Evolutionary conservation across 1,140 invertebrate genomes (phyloP), one percentile per base, ranked within the genome.

Genomic region (Colletes gigas): DNA sequence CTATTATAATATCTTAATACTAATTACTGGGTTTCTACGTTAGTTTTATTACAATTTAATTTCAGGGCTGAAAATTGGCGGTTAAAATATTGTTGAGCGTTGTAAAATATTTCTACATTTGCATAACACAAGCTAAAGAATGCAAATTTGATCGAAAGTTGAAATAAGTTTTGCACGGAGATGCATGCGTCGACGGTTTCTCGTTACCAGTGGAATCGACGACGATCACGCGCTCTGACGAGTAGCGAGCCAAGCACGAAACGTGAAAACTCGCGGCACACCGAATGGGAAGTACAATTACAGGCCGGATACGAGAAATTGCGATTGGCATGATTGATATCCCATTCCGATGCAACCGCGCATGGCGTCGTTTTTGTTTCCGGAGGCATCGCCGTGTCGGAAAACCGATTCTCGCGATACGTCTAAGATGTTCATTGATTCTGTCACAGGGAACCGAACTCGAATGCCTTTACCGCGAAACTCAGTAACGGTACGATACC

Each of bases 401-500:
- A 62, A 68, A 15, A 30, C 30, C 30, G 30, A 30, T 30, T 30
- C 30, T 30, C 30, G n/a, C n/a, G 12, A 19, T 14, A n/a, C 44
- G 52, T 15, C n/a, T 65, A 10, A 67, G 1, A 4, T 8, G 3
- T 9, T 3, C 17, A 1, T 73, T 59, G 66, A 75, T 65, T 65
- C n/a, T 76, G 59, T 90, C 85, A 71, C 81, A 91, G 90, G 87
- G 90, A 91, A 47, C 71, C 68, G 55, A 66, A 54, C 60, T 68
- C 90, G 39, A 92, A 84, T 63, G 75, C 79, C 55, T 90, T 91
- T 66, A 71, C 75, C 57, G 62, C 87, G 21, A 93, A 92, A 74
- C 88, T 93, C 66, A 93, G 92, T 87, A 93, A 93, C 91, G 92
- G 92, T 60, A 93, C 91, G 41, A 89, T 93, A 62, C 88, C 90